Evolutionary conservation across 2,797 vertebrate genomes (phyloP).

Genomic region (Amniataba percoides): DNA sequence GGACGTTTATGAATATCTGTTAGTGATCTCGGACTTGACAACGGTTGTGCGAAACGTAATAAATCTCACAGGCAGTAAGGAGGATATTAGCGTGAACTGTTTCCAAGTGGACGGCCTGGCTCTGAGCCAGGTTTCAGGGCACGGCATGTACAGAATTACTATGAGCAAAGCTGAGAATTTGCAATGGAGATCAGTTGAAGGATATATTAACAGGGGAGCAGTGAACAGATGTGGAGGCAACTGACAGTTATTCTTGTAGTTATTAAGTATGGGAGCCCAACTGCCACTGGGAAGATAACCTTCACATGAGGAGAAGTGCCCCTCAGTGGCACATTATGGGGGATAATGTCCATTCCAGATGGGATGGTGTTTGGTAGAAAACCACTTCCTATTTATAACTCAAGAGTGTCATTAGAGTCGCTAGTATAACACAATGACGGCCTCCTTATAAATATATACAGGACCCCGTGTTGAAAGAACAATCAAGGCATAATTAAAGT

Average conservation of each 20-base stretch:
- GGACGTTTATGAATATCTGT: constrained; percentile 71
- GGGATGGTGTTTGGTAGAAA: constrained; percentile 71
- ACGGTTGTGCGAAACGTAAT: constrained; percentile 58
- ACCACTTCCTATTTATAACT: constrained; percentile 77
- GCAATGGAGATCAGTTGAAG: constrained; percentile 82
- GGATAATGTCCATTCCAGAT: constrained; percentile 81
- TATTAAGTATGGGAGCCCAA: constrained; percentile 83
- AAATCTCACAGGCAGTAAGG: constrained; percentile 64
- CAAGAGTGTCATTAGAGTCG: constrained; percentile 68
- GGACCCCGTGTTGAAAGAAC: constrained; percentile 27
- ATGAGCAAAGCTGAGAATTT: constrained; percentile 74
- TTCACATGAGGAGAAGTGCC: constrained; percentile 79
- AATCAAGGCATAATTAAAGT: constrained; percentile 14
- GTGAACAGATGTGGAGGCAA: constrained; percentile 84
- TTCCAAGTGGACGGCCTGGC: constrained; percentile 76
- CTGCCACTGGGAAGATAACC: constrained; percentile 84
- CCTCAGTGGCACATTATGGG: constrained; percentile 79
- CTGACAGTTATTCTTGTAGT: constrained; percentile 83
- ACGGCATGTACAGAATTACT: constrained; percentile 64
- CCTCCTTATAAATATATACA: constrained; percentile 46
- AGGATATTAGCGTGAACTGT: constrained; percentile 66
- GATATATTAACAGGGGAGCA: constrained; percentile 79
- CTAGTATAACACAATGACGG: constrained; percentile 53
- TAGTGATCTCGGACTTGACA: constrained; percentile 61
- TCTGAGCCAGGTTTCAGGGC: constrained; percentile 50